These are phyloP conservation scores for Pseudococcus longispinus DNA, from an alignment of 2,888 invertebrate species.

Conservation along the genomic window DNA sequence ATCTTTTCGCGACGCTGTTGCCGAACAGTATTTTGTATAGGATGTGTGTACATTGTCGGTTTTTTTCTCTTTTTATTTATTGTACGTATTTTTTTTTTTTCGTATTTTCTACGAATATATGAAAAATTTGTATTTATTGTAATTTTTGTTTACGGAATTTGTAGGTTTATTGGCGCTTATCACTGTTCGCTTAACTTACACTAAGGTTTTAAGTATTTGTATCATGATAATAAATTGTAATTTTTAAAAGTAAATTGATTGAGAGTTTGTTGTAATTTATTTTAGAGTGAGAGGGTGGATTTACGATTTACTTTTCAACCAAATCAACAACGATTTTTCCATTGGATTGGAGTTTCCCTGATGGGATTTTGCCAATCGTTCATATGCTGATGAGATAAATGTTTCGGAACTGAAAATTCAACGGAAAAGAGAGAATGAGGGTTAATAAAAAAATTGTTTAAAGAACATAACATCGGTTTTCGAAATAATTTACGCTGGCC, in stretches of 20 bases:
- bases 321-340: too few species aligned
- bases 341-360: too few species aligned
- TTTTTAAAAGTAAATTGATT: conserved; percentile 27
- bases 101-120: not conserved
- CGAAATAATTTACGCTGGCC: conserved; percentile 22
- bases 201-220: conserved; percentile 27
- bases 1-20: not conserved
- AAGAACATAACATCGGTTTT: not conserved
- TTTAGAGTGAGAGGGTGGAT: not conserved
- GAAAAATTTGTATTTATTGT: conserved; percentile 36
- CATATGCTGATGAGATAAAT: not conserved
- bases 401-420: not conserved
- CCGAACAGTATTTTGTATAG: conserved; percentile 28
- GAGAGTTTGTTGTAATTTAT: not conserved
- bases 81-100: not conserved
- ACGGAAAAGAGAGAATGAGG: not conserved
- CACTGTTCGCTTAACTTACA: conserved; percentile 45
- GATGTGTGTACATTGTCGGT: not conserved
- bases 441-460: not conserved
- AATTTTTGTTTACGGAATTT: conserved; percentile 24
- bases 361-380: too few species aligned
- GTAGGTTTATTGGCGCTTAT: conserved; percentile 41
- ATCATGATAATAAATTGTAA: conserved; percentile 30
- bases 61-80: not conserved
- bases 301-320: too few species aligned